Conservation (phyloP, 2,888 invertebrate species). For the Ectropis crepuscularia region DNA sequence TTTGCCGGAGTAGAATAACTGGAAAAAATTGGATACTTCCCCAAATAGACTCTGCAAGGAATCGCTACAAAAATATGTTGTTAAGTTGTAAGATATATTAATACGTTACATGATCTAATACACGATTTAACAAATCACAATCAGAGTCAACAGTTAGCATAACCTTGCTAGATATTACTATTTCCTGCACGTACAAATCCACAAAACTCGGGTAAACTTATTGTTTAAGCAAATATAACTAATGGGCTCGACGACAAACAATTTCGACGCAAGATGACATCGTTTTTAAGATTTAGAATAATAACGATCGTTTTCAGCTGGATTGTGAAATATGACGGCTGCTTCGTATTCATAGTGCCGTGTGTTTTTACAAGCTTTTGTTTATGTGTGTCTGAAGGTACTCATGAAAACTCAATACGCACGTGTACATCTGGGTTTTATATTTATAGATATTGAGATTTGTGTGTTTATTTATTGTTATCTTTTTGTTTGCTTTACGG, state of each 20-base stretch:
- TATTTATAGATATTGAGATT: too few relatives aligned
- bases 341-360: neutral
- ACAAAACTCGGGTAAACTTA: constrained; percentile 12
- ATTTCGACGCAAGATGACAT: constrained; percentile 13
- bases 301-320: constrained; percentile 9
- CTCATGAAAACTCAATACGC: neutral
- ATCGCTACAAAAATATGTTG: too few relatives aligned
- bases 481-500: too few relatives aligned
- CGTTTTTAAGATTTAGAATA: constrained; percentile 9
- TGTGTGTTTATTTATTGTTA: too few relatives aligned
- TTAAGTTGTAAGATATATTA: neutral
- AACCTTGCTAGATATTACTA: constrained; percentile 15
- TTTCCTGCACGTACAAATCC: constrained; percentile 22
- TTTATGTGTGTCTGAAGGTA: neutral
- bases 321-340: neutral
- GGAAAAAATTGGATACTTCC: too few relatives aligned
- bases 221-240: constrained; percentile 21
- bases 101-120: neutral
- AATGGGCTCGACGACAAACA: constrained; percentile 21
- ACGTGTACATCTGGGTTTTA: too few relatives aligned
- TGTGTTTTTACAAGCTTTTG: constrained; percentile 1
- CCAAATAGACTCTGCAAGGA: too few relatives aligned
- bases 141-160: neutral
- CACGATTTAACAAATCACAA: neutral
- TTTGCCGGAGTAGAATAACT: too few relatives aligned